phyloP scores from a whole-genome alignment of 2,888 invertebrate genomes.

The Caenorhabditis uteleia region DNA sequence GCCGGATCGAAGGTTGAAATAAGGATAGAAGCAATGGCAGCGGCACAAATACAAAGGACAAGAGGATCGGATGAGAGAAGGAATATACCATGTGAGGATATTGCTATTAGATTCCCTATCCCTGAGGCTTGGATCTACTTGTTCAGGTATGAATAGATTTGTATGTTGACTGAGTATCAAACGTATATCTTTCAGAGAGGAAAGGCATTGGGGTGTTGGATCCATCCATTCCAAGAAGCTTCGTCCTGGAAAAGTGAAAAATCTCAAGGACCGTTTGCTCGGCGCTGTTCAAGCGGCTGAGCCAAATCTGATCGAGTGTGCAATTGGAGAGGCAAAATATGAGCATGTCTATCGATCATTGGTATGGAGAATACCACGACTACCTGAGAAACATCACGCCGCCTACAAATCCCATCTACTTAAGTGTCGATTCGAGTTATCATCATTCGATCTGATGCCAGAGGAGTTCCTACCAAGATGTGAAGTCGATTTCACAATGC shows the following conservation, averaged over 20 bases:
- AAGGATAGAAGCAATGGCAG: constrained; percentile 91
- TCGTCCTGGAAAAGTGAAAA: constrained; percentile 75
- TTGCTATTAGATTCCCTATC: constrained; percentile 88
- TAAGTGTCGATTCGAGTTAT: constrained; percentile 83
- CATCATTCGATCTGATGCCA: constrained; percentile 95
- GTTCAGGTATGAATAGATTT: too few relatives aligned
- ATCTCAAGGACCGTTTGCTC: constrained; percentile 69
- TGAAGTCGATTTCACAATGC: constrained; percentile 96
- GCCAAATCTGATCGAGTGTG: constrained; percentile 84
- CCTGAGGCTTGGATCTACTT: constrained; percentile 99
- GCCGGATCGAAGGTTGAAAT: constrained; percentile 79
- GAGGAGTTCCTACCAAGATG: constrained; percentile 87
- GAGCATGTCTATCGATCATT: constrained; percentile 79
- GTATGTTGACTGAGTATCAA: too few relatives aligned
- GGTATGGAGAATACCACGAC: constrained; percentile 95
- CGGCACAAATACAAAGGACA: constrained; percentile 74
- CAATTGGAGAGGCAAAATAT: constrained; percentile 55
- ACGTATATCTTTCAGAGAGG: too few relatives aligned
- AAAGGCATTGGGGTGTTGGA: constrained; percentile 87
- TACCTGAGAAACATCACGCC: constrained; percentile 98
- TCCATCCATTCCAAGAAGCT: constrained; percentile 88
- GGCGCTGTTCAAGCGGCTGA: constrained; percentile 89
- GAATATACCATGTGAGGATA: constrained; percentile 92
- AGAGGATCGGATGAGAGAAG: constrained; percentile 92
- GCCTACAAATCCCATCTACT: constrained; percentile 97